phyloP scores from a whole-genome alignment of 2,888 invertebrate species.

The Podotricha telesiphe region DNA sequence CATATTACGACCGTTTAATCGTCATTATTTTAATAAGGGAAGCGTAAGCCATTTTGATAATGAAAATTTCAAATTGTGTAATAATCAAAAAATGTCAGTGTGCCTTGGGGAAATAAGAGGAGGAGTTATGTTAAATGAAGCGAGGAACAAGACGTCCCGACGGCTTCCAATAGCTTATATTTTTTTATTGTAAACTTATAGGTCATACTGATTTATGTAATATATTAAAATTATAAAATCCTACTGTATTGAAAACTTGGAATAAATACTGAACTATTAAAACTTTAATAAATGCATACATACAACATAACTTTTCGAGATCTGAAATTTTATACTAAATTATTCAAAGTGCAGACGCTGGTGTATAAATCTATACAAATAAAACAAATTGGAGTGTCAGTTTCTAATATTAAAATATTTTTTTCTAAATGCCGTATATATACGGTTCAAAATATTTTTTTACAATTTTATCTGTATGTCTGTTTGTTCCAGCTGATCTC shows the following conservation, averaged over 20 bases:
- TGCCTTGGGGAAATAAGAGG: constrained; percentile 39
- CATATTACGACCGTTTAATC: not conserved
- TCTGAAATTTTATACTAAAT: not conserved
- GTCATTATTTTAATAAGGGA: not conserved
- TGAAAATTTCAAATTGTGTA: not conserved
- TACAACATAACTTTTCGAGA: no score
- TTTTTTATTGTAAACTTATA: constrained; percentile 15
- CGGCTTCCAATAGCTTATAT: not conserved
- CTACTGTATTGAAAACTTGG: not conserved
- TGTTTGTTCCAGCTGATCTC: no score
- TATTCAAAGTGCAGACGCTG: not conserved
- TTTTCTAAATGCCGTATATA: no score
- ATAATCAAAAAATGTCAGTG: constrained; percentile 31
- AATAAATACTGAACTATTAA: no score
- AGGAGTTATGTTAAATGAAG: constrained; percentile 30
- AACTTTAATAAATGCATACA: no score
- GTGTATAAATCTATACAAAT: no score
- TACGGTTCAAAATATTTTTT: no score
- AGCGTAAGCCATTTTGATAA: not conserved
- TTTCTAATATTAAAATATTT: no score
- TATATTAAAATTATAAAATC: not conserved
- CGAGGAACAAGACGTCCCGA: constrained; percentile 30
- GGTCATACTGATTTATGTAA: not conserved
- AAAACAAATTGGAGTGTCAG: no score
- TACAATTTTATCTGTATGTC: no score